A percentile compares a stretch with the other conserved stretches of the same genome.
These are phyloP conservation scores for Anguilla anguilla DNA, from an alignment of 2,797 vertebrate species.

Conservation along the genomic window DNA sequence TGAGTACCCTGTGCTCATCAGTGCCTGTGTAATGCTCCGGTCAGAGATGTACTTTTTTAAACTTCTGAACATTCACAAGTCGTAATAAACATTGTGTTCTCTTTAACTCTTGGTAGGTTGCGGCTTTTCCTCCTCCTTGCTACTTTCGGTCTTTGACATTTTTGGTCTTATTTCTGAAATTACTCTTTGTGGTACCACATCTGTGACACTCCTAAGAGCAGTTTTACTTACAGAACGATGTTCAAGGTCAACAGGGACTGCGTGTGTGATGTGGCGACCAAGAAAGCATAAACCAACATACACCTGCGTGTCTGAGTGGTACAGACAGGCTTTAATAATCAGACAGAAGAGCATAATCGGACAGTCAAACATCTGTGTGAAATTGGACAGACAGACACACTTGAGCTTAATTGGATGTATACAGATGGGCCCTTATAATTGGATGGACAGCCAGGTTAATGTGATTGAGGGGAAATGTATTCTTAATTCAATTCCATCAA, in stretches of 20 bases:
- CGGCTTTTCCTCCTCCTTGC: background rate
- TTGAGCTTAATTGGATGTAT: background rate
- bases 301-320: background rate
- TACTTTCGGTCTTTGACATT: background rate
- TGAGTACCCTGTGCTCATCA: conserved; percentile 69
- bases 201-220: too few relatives aligned
- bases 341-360: background rate
- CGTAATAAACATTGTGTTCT: background rate
- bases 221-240: background rate
- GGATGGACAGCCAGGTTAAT: background rate
- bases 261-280: background rate
- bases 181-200: background rate
- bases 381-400: background rate
- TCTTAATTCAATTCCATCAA: background rate
- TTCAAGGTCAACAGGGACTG: background rate
- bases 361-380: background rate
- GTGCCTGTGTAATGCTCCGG: background rate
- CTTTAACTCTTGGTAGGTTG: too few relatives aligned
- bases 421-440: background rate
- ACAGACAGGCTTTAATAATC: background rate
- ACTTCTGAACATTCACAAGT: background rate
- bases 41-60: background rate
- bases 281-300: background rate
- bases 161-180: too few relatives aligned
- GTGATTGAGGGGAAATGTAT: background rate